These are phyloP conservation scores for Dendropsophus ebraccatus DNA, from an alignment of 2,113 vertebrate genomes.

Conservation along the genomic window DNA sequence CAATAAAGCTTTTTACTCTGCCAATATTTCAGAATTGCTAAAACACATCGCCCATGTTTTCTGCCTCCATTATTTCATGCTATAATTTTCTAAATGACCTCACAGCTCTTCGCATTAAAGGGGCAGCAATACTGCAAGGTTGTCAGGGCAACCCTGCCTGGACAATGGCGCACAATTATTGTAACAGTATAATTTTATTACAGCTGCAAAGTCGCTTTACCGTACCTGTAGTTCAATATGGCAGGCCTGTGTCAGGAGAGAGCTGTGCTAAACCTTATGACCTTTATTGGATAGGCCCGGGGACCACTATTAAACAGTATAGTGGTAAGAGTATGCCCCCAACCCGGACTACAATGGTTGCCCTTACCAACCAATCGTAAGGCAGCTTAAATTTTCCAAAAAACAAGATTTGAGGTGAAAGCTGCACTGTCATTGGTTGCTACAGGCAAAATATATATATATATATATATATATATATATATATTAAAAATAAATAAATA, in stretches of 20 bases:
- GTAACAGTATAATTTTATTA: slow-evolving; percentile 18
- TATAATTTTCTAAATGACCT: slow-evolving; percentile 40
- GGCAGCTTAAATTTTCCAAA: no score
- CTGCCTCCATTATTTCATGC: neutral
- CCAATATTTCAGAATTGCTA: slow-evolving; percentile 7
- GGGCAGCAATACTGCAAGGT: neutral
- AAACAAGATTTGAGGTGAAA: no score
- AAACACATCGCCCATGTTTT: neutral
- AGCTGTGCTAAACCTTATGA: no score
- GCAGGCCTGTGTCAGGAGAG: neutral
- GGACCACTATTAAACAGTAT: no score
- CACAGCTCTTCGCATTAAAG: slow-evolving; percentile 28
- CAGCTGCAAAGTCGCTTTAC: neutral
- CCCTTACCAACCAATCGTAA: no score
- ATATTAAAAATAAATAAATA: no score
- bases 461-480: no score
- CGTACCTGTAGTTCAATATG: neutral
- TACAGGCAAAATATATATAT: no score
- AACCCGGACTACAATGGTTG: no score
- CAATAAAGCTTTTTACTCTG: neutral
- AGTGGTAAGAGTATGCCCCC: no score
- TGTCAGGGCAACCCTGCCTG: slow-evolving; percentile 8
- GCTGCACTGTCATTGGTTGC: no score
- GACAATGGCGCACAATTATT: neutral
- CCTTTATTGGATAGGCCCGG: no score